A percentile compares a stretch with the other conserved stretches of the same genome.
Conservation (phyloP, 2,797 vertebrate species). For the Gila robusta region DNA sequence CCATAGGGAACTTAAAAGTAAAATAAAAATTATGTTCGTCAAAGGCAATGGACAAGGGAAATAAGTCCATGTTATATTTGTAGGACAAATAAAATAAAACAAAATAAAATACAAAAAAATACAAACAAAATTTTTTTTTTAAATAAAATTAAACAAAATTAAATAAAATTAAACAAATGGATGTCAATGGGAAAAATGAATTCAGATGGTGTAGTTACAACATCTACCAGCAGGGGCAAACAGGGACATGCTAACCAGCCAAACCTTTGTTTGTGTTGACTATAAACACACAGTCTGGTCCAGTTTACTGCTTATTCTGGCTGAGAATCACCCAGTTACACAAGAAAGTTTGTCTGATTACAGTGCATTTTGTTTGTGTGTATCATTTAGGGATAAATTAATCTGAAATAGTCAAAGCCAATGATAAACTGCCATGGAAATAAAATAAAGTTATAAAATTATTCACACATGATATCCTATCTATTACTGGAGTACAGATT, state of each 20-base stretch:
- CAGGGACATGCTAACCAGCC: not conserved
- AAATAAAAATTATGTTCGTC: not conserved
- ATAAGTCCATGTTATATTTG: not conserved
- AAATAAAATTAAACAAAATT: too few species aligned
- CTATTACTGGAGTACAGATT: not conserved
- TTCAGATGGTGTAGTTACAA: not conserved
- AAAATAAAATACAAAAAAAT: too few species aligned
- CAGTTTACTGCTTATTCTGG: not conserved
- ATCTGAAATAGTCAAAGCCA: not conserved
- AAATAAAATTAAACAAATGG: not conserved
- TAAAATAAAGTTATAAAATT: constrained; percentile 2
- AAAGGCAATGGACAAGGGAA: not conserved
- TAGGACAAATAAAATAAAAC: not conserved
- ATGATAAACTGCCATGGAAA: not conserved
- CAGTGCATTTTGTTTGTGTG: not conserved
- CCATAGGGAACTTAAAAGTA: not conserved
- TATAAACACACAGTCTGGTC: not conserved
- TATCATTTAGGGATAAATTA: not conserved
- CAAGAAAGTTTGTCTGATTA: not conserved
- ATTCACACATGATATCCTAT: not conserved
- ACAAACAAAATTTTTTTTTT: too few species aligned
- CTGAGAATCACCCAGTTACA: not conserved
- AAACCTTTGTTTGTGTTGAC: not conserved
- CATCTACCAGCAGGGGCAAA: not conserved
- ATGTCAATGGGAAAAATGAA: not conserved